These are phyloP conservation scores for Dinothrombium tinctorium DNA, from an alignment of 1,140 invertebrate genomes.

Conservation along the genomic window DNA sequence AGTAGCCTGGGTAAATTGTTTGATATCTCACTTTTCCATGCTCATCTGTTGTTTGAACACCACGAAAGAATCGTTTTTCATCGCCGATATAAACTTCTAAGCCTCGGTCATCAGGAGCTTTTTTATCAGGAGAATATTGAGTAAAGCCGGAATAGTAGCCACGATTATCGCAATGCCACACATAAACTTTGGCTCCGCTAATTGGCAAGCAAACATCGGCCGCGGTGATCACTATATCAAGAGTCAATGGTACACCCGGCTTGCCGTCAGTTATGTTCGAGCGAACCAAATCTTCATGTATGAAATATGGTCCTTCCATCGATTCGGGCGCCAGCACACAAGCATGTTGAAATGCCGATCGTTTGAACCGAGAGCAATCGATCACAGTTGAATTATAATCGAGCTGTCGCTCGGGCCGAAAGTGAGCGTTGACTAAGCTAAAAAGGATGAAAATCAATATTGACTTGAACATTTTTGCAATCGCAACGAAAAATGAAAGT, in stretches of 20 bases:
- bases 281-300: background rate
- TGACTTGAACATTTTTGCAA: too few relatives aligned
- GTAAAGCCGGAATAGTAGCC: slow-evolving; percentile 1
- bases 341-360: background rate
- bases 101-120: background rate
- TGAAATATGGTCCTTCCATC: slow-evolving; percentile 2
- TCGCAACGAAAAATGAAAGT: too few relatives aligned
- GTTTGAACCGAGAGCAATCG: background rate
- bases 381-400: background rate
- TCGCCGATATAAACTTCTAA: background rate
- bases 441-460: too few relatives aligned
- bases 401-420: too few relatives aligned
- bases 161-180: slow-evolving; percentile 1
- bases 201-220: background rate
- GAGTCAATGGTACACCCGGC: background rate
- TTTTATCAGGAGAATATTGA: background rate
- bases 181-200: background rate
- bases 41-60: background rate
- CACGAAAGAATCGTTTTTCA: background rate
- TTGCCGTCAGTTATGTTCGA: background rate
- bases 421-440: too few relatives aligned
- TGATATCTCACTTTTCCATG: background rate
- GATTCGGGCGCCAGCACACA: slow-evolving; percentile 1
- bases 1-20: background rate
- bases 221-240: background rate